Base-by-base conservation (phyloP, 2,113 vertebrate species). In the Saguinus midas region DNA sequence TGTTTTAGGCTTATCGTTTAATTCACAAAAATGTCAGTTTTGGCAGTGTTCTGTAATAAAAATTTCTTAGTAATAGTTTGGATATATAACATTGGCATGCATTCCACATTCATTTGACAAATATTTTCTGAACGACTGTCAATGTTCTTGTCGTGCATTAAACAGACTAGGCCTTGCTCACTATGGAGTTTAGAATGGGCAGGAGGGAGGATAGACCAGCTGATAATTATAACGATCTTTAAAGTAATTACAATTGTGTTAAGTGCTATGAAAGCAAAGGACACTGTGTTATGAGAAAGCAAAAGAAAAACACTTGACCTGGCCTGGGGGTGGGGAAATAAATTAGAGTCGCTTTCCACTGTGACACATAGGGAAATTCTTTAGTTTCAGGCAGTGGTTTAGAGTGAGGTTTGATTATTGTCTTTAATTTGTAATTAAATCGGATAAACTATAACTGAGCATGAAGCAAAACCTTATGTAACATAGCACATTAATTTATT, bases 341-440 rank as follows among this genome's bases (percentile, higher is more conserved):
- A 45, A 48, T 81, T 43, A 78, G 27, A 76, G 72, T 50, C 29
- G 37, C 57, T 94, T 82, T 89, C 21, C 45, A 29, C 37, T 61
- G 50, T 89, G 89, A 97, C 6, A 25, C 21, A 55, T 8, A 64
- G 87, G 43, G 76, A 83, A 88, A 93, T 91, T 92, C 82, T 80
- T 95, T 93, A 81, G 84, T 87, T 70, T 94, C 64, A 89, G 94
- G 57, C 21, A 93, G 85, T 17, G 37, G 76, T 83, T 95, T 29
- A 72, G 37, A 83, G 70, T 83, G 40, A 96, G 66, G 58, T 52
- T 96, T 96, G 87, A 88, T 96, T 88, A 93, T 83, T 88, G 32
- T 70, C 82, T 94, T 96, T 91, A 75, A 75, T 75, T 92, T 70
- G 23, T 97, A 93, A 96, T 95, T 89, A 93, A 95, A 86, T 91